Evolutionary conservation across 64 coral and sea anemone genomes (phyloP), one percentile per base, ranked within the genome.

Genomic region (Trachythela sp.): DNA sequence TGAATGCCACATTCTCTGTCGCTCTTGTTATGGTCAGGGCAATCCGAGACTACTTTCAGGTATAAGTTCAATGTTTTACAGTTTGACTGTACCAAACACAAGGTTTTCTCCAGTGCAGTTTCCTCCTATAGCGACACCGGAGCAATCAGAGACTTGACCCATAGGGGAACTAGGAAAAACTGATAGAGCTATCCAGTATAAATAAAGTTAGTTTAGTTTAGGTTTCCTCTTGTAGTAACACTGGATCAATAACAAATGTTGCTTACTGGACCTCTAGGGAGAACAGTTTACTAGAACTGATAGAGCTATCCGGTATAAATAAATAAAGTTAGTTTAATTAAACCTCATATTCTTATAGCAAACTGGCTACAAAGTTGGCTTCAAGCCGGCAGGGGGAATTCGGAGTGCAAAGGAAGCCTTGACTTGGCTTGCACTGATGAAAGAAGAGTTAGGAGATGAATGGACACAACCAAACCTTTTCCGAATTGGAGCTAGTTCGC

Each of bases 381-480:
- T 99, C 56, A 99, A 99, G 72, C 96, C 96, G 32, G 96, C 96
- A 40, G 96, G 96, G 75, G 96, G 96, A 39, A 99, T 99, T 42
- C 91, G 96, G 10, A 99, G 89, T 93, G 93, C 96, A 37, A 99
- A 99, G 84, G 96, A 99, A 89, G 89, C 93, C 39, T 90, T 99
- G 54, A 91, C 90, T 40, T 99, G 96, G 96, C 50, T 99, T 26
- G 85, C 93, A 38, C 80, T 99, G 48, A 99, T 99, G 96, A 95
- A 99, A 45, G 96, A 99, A 77, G 96, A 99, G 87, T 91, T 99
- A 9, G 96, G 96, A 56, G 93, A 99, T 93, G 96, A 90, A 39
- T 99, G 96, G 93, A 99, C 96, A 48, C 84, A 90, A 29, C 96
- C 96, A 24, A 93, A 94, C 50, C 88, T 99, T 30, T 99, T 99